Evolutionary conservation across 1,140 invertebrate genomes (phyloP).

Genomic region (Metopolophium dirhodum): DNA sequence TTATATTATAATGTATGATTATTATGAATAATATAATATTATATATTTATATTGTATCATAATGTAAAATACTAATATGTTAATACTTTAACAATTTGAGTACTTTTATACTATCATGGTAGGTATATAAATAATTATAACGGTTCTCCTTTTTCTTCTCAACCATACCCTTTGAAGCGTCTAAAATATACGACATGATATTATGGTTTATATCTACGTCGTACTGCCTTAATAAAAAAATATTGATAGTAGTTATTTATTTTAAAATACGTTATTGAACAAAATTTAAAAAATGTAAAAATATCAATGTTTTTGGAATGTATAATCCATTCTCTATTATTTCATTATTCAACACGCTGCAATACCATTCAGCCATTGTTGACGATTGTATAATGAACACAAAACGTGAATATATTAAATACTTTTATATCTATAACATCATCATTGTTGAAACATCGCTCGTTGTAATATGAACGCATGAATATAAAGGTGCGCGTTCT

Average conservation of each 20-base stretch:
- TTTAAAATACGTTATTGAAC: background rate
- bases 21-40: too few relatives aligned
- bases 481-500: background rate
- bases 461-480: background rate
- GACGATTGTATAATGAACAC: conserved; percentile 12
- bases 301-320: background rate
- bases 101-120: background rate
- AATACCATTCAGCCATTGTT: background rate
- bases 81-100: too few relatives aligned
- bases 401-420: conserved; percentile 28
- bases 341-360: background rate
- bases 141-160: background rate
- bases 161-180: too few relatives aligned
- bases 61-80: too few relatives aligned
- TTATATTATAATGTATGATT: too few relatives aligned
- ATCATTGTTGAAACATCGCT: background rate
- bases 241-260: background rate
- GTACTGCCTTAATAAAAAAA: background rate
- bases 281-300: background rate
- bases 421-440: background rate
- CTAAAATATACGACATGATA: background rate
- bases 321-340: background rate
- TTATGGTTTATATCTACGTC: background rate
- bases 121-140: too few relatives aligned
- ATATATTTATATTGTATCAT: too few relatives aligned